A percentile compares a stretch with the other conserved stretches of the same genome.
phyloP scores from a whole-genome alignment of 2,888 invertebrate genomes.

The Epinotia ramella region DNA sequence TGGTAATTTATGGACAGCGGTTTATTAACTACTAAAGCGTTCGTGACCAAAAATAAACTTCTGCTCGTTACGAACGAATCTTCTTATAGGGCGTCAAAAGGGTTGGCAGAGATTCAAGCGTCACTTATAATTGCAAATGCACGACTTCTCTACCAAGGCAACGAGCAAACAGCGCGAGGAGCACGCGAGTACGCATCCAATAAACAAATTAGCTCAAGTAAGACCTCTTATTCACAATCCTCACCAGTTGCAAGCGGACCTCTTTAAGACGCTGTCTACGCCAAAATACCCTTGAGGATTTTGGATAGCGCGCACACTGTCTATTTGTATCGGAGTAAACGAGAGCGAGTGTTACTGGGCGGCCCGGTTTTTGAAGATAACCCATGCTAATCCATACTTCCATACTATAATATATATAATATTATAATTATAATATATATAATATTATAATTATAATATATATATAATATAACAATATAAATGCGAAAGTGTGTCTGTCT shows the following conservation, averaged over 20 bases:
- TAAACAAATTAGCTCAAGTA: conserved; percentile 26
- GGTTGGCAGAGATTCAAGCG: conserved; percentile 26
- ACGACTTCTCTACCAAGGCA: conserved; percentile 25
- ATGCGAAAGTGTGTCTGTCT: too few relatives aligned
- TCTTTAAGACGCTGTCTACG: too few relatives aligned
- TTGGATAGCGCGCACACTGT: too few relatives aligned
- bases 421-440: too few relatives aligned
- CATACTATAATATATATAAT: too few relatives aligned
- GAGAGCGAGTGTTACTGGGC: too few relatives aligned
- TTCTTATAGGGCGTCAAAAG: conserved; percentile 26
- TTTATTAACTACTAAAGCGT: conserved; percentile 13
- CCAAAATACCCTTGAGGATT: too few relatives aligned
- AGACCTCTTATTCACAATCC: not conserved
- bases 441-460: too few relatives aligned
- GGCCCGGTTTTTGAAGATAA: too few relatives aligned
- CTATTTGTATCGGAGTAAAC: too few relatives aligned
- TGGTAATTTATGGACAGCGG: conserved; percentile 17
- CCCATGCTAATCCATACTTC: too few relatives aligned
- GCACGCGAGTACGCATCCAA: conserved; percentile 8
- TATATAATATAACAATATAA: too few relatives aligned
- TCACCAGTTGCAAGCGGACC: not conserved
- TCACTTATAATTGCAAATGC: conserved; percentile 28
- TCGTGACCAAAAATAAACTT: conserved; percentile 35
- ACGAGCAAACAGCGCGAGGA: conserved; percentile 4
- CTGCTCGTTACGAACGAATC: conserved; percentile 20